Evolutionary conservation across 2,888 invertebrate species (phyloP), one percentile per base, ranked within the genome.

Genomic region (Colletes collaris): DNA sequence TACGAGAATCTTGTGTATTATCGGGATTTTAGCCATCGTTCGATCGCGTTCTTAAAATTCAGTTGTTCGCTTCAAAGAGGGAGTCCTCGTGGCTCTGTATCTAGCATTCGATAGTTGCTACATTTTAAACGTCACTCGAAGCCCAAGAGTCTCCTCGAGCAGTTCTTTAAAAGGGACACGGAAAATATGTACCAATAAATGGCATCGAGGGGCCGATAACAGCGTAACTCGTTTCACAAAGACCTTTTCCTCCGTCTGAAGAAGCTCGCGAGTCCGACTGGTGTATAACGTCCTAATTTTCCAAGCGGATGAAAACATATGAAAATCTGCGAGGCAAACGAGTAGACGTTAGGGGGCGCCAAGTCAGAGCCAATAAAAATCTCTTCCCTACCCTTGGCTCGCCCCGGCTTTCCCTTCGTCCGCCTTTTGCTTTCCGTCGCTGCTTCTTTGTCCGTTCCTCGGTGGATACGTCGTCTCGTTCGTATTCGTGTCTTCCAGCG

Each of bases 271-370:
- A 74, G 71, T 76, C 84, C 85, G 84, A 84, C 86, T 83, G 81
- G 74, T 81, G 80, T 85, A 90, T 89, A 90, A 90, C 90, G 90
- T 92, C 91, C 92, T 91, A 92, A 92, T 93, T 92, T 93, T 93
- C 92, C 92, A 86, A 91, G 87, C 89, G 92, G 89, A 91, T 92
- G 92, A 91, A 90, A 91, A 92, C 92, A 90, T 92, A 92, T 92
- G 92, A 92, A 92, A 92, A 92, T 92, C 91, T 92, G 91, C 87
- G 92, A 91, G 88, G 91, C 91, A 92, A 92, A 92, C 90, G 91
- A 91, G 90, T 79, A 82, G 88, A 87, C 89, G 90, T 89, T 90
- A 89, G 88, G 90, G 91, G 87, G 90, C 89, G 90, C 89, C 89
- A 87, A 92, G 90, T 91, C 90, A 88, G 88, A 90, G 90, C 92